Percentiles rank a stretch among this genome's conserved stretches.
Conservation (phyloP, 2,797 vertebrate species). For the Platalea minor region DNA sequence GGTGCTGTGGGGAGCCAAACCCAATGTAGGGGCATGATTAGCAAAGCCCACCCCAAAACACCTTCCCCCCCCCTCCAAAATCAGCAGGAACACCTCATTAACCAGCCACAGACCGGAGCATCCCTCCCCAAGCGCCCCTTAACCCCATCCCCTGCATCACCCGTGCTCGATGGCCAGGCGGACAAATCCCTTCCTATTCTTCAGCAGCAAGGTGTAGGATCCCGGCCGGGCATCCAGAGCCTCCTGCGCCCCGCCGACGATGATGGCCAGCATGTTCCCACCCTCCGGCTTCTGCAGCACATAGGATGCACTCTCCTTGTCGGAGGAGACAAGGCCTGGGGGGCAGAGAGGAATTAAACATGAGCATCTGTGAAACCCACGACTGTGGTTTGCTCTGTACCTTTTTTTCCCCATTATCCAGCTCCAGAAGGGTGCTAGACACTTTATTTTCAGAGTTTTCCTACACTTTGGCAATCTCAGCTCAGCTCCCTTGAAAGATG, state of each 20-base stretch:
- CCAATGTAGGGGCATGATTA: background rate
- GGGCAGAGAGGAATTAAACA: background rate
- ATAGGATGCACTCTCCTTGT: constrained; percentile 82
- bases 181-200: constrained; percentile 90
- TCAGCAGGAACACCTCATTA: background rate
- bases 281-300: constrained; percentile 72
- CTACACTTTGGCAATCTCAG: background rate
- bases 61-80: background rate
- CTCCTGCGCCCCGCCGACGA: constrained; percentile 88
- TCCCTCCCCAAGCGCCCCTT: background rate
- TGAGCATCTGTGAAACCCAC: background rate
- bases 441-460: background rate
- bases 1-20: constrained; percentile 65
- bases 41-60: background rate
- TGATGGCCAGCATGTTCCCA: constrained; percentile 82
- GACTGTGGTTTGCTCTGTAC: background rate
- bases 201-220: constrained; percentile 79
- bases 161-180: constrained; percentile 87
- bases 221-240: constrained; percentile 88
- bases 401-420: background rate
- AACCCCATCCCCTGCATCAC: constrained; percentile 69
- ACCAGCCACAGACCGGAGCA: rapidly evolving
- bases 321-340: constrained; percentile 86
- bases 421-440: background rate
- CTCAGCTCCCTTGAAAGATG: background rate